Conservation (phyloP, 2,888 invertebrate species). For the Capitulum mitella region DNA sequence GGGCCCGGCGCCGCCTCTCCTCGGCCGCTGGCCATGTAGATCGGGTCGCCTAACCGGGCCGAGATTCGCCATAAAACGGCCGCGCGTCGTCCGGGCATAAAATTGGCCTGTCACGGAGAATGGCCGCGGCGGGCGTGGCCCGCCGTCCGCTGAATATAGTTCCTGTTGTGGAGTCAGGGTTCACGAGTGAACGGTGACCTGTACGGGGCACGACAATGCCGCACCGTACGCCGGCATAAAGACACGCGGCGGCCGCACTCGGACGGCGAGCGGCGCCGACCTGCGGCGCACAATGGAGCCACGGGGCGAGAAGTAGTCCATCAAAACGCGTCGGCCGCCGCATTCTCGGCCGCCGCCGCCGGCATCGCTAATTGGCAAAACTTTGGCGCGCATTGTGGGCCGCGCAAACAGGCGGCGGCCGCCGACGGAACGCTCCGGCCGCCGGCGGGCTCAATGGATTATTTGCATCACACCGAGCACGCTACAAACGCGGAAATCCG, state of each 20-base stretch:
- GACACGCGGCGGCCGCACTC: neutral
- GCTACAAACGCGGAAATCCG: neutral
- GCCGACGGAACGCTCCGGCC: neutral
- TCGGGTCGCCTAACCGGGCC: neutral
- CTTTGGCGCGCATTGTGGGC: constrained; percentile 13
- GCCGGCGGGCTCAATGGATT: neutral
- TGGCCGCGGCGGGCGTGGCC: neutral
- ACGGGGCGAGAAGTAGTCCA: constrained; percentile 12
- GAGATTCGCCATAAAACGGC: constrained; percentile 7
- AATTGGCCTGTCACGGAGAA: constrained; percentile 2
- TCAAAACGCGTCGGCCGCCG: neutral
- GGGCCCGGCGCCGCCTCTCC: neutral
- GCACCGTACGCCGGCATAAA: constrained; percentile 3
- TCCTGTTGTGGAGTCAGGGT: constrained; percentile 1
- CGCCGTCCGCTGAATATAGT: neutral
- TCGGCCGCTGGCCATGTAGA: constrained; percentile 6
- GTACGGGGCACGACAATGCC: neutral
- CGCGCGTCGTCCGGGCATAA: neutral
- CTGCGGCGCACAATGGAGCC: constrained; percentile 16
- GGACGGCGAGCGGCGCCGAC: neutral
- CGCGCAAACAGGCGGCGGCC: neutral
- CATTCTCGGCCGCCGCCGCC: neutral
- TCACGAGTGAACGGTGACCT: constrained; percentile 3
- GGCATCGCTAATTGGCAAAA: neutral
- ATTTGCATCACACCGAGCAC: neutral